Conservation (phyloP, 2,888 invertebrate genomes). For the Caenorhabditis sp. region DNA sequence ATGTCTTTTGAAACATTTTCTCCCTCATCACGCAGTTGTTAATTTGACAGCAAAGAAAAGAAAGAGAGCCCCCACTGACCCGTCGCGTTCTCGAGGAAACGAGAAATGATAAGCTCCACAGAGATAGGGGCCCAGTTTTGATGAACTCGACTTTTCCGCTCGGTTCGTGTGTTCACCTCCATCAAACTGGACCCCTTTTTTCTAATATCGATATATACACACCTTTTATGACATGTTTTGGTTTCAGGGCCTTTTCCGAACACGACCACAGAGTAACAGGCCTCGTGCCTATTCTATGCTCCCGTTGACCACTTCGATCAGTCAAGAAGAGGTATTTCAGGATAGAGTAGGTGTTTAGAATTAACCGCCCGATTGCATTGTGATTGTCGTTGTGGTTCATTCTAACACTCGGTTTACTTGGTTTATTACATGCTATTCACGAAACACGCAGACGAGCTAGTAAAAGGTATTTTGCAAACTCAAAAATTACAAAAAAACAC, state of each 20-base stretch:
- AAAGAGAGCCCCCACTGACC: not conserved
- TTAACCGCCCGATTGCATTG: conserved; percentile 19
- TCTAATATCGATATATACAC: not conserved
- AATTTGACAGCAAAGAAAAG: conserved; percentile 33
- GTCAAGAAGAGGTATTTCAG: conserved; percentile 64
- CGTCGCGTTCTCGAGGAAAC: not conserved
- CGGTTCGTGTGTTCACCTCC: not conserved
- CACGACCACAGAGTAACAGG: conserved; percentile 57
- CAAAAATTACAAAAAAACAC: not conserved
- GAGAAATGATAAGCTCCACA: conserved; percentile 35
- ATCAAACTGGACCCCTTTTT: not conserved
- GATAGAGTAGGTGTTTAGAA: conserved; percentile 49
- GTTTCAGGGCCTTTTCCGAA: conserved; percentile 69
- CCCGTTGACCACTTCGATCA: conserved; percentile 62
- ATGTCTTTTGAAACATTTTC: conserved; percentile 39
- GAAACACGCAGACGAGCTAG: too few species aligned
- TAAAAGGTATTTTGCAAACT: too few species aligned
- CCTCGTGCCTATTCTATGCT: conserved; percentile 71
- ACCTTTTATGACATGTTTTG: not conserved
- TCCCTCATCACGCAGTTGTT: conserved; percentile 32
- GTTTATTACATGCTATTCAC: too few species aligned
- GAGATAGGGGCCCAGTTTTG: conserved; percentile 25
- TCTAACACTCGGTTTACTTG: conserved; percentile 24
- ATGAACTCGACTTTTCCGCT: conserved; percentile 12
- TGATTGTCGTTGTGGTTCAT: conserved; percentile 39